Conservation (phyloP, 92 coral and sea anemone species). For the Porites lobata region DNA sequence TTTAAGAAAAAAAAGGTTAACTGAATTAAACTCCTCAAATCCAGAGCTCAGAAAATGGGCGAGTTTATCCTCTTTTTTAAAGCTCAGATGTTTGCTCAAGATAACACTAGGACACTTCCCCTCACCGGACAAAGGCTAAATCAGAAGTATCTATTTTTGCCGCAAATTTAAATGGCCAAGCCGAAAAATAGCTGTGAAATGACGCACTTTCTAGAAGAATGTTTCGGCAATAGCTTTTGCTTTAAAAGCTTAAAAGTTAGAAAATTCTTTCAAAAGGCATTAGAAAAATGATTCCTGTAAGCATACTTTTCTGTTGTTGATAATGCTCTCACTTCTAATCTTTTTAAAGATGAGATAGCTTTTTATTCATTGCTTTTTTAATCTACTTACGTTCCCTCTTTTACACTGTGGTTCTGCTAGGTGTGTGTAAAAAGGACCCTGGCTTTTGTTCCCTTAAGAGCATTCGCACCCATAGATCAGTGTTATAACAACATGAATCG, state of each 20-base stretch:
- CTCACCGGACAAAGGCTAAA: slow-evolving; percentile 19
- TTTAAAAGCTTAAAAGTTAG: slow-evolving; percentile 29
- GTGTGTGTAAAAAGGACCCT: slow-evolving; percentile 1
- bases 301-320: slow-evolving; percentile 38
- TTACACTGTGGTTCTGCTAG: neutral
- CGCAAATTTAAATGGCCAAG: neutral
- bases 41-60: slow-evolving; percentile 2
- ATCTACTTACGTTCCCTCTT: slow-evolving; percentile 23
- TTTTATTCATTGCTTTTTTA: slow-evolving; percentile 38
- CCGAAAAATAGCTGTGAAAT: slow-evolving; percentile 20
- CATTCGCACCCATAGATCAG: neutral
- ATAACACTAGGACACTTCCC: slow-evolving; percentile 30
- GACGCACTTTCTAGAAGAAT: slow-evolving; percentile 39
- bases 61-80: slow-evolving; percentile 37
- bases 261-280: slow-evolving; percentile 36
- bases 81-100: slow-evolving; percentile 53
- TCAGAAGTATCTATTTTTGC: slow-evolving; percentile 29
- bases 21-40: slow-evolving; percentile 5
- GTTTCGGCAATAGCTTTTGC: slow-evolving; percentile 34
- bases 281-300: slow-evolving; percentile 40
- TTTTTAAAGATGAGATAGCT: slow-evolving; percentile 40
- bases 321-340: slow-evolving; percentile 44
- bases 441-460: neutral
- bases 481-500: neutral
- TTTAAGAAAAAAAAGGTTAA: neutral